These are phyloP conservation scores for Neogale vison DNA, from an alignment of 2,113 vertebrate species.

Conservation along the genomic window DNA sequence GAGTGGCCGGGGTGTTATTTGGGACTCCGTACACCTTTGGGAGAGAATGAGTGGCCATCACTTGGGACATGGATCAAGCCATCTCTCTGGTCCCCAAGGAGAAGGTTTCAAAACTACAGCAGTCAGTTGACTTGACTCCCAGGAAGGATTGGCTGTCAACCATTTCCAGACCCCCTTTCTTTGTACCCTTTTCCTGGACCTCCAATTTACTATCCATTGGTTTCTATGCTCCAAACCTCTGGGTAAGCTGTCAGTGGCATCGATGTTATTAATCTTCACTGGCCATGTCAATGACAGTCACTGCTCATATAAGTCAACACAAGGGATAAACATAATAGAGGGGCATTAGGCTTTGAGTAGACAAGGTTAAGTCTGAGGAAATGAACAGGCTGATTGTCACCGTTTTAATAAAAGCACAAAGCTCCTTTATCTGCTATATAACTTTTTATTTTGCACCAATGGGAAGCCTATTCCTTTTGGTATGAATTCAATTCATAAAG, in stretches of 20 bases:
- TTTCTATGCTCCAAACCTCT: conserved; percentile 37
- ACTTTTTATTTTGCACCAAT: conserved; percentile 73
- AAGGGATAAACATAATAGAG: conserved; percentile 64
- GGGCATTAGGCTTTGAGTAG: conserved; percentile 45
- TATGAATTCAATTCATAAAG: conserved; percentile 56
- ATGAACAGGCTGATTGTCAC: conserved; percentile 66
- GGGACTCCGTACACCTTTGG: not conserved
- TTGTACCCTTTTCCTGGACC: conserved; percentile 39
- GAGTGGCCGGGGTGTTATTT: not conserved
- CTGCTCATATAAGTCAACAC: conserved; percentile 63
- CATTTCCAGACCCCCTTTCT: conserved; percentile 60
- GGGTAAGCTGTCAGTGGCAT: conserved; percentile 54
- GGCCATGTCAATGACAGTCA: conserved; percentile 67
- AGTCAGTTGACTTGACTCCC: not conserved
- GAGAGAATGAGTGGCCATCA: not conserved
- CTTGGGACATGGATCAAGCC: not conserved
- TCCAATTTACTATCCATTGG: conserved; percentile 60
- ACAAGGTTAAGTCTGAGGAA: conserved; percentile 60
- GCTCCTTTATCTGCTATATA: conserved; percentile 71
- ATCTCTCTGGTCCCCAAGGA: conserved; percentile 22
- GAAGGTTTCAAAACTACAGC: conserved; percentile 13
- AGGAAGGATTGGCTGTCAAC: not conserved
- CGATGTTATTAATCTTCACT: conserved; percentile 66
- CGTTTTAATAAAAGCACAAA: conserved; percentile 78
- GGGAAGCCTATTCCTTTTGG: conserved; percentile 44